A percentile compares a stretch with the other conserved stretches of the same genome.
Evolutionary conservation across 2,113 vertebrate genomes (phyloP).

Genomic region (Setophaga petechia): DNA sequence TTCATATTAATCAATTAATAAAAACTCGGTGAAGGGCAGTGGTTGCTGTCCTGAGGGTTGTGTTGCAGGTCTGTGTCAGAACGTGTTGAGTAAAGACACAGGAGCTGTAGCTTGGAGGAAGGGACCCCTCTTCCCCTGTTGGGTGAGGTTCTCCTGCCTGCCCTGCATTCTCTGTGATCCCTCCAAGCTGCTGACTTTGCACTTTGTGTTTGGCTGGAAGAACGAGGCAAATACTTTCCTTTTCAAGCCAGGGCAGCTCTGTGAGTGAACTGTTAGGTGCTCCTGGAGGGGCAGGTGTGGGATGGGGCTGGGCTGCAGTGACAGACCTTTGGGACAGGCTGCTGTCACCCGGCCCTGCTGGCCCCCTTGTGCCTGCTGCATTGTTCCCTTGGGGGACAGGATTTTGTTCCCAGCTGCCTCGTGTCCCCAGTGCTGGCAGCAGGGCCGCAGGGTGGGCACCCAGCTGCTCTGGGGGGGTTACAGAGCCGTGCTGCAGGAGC

Average conservation of each 20-base stretch:
- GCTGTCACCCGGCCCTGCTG: neutral
- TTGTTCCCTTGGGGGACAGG: neutral
- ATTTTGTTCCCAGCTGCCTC: neutral
- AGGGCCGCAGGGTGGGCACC: neutral
- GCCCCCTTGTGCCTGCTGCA: neutral
- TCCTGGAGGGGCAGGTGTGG: neutral
- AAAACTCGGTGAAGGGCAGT: neutral
- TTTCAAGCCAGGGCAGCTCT: neutral
- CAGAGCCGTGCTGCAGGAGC: neutral
- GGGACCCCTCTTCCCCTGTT: neutral
- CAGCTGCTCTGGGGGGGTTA: neutral
- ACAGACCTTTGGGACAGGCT: neutral
- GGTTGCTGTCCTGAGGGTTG: neutral
- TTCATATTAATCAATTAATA: neutral
- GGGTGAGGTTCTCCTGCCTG: neutral
- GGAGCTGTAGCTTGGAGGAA: too few relatives aligned
- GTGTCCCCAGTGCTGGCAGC: neutral
- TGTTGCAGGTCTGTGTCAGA: neutral
- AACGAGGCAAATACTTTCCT: neutral
- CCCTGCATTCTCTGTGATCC: neutral
- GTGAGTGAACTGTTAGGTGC: neutral
- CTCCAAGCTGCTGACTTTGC: slow-evolving; percentile 43
- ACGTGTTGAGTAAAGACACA: neutral
- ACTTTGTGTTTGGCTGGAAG: slow-evolving; percentile 23
- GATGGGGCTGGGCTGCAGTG: neutral